A percentile compares a stretch with the other conserved stretches of the same genome.
Evolutionary conservation across 2,888 invertebrate species (phyloP).

Genomic region (Cynaeus angustus): DNA sequence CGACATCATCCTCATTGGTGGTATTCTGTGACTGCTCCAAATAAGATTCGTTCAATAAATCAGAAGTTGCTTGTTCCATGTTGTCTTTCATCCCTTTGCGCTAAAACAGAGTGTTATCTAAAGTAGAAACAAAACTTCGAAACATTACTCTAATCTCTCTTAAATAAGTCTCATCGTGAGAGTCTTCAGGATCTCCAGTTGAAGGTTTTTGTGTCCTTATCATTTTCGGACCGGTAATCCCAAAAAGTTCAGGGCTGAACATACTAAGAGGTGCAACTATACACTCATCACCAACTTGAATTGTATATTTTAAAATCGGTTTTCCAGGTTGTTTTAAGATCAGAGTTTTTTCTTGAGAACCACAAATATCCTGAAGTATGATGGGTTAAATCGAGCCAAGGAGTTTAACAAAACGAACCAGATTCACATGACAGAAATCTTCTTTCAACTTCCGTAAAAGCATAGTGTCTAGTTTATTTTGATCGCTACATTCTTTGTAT

Average conservation of each 20-base stretch:
- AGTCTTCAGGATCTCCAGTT: slow-evolving; percentile 91
- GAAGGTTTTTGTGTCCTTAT: slow-evolving; percentile 82
- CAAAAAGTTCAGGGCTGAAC: slow-evolving; percentile 91
- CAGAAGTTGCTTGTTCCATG: slow-evolving; percentile 72
- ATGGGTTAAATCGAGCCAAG: neutral
- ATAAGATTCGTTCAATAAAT: slow-evolving; percentile 71
- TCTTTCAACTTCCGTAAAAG: slow-evolving; percentile 90
- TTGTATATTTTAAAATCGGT: slow-evolving; percentile 81
- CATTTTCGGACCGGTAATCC: slow-evolving; percentile 85
- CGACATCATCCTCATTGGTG: slow-evolving; percentile 81
- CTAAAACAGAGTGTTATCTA: slow-evolving; percentile 63
- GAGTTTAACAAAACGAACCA: slow-evolving; percentile 69
- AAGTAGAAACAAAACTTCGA: neutral
- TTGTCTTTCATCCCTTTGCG: slow-evolving; percentile 77
- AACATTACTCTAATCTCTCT: slow-evolving; percentile 84
- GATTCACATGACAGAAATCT: slow-evolving; percentile 91
- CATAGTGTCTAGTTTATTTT: slow-evolving; percentile 83
- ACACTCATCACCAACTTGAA: slow-evolving; percentile 93
- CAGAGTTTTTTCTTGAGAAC: slow-evolving; percentile 89
- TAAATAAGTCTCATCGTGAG: slow-evolving; percentile 93
- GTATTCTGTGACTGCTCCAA: slow-evolving; percentile 74
- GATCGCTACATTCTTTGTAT: slow-evolving; percentile 86
- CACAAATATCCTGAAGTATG: slow-evolving; percentile 83
- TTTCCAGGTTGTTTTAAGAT: slow-evolving; percentile 82
- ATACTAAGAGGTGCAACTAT: slow-evolving; percentile 92